Base-by-base conservation (phyloP, 2,797 vertebrate genomes). In the Labroides dimidiatus region DNA sequence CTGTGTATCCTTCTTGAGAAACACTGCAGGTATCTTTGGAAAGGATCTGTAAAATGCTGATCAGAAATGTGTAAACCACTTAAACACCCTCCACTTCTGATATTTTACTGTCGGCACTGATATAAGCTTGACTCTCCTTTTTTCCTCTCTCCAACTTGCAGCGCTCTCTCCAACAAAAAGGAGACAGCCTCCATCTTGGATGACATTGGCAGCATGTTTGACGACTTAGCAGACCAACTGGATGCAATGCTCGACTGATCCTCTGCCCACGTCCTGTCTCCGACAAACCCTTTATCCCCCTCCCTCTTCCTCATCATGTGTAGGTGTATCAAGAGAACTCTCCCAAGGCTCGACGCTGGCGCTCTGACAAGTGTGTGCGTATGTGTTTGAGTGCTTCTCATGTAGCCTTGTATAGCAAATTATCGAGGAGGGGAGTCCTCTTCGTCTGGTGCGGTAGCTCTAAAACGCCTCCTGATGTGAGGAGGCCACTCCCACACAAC, bases 121-220 rank as follows among this genome's bases (percentile, higher is more conserved):
- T 47, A 41, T 14, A 52, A 45, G 10, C 45, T 56, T 19, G 71
- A 69, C 24, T 56, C 30, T 19, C 16, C 10, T n/a, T 16, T 50
- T 20, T 48, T 7, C 69, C 9, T 14, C 1, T 14, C 1, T 49
- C 0, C 57, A 23, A 44, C 51, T 56, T 44, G 11, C 54, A 81
- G 77, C 65, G 86, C 82, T 64, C 58, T 80, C 48, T 80, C 54
- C 77, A 94, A 93, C 78, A 94, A 95, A 23, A 97, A 97, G 93
- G 94, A 95, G 74, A 94, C 96, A 0, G 96, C 94, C 80, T 98
- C 96, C 93, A 99, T 99, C 80, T 91, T 99, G 85, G 97, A 99
- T 0, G 97, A 99, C 94, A 99, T 99, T 5, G 97, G 97, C 90
- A 99, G 95, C 94, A 99, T 99, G 97, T 99, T 99, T 17, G 97